phyloP scores from a whole-genome alignment of 2,113 vertebrate genomes.

The Tenrec ecaudatus region DNA sequence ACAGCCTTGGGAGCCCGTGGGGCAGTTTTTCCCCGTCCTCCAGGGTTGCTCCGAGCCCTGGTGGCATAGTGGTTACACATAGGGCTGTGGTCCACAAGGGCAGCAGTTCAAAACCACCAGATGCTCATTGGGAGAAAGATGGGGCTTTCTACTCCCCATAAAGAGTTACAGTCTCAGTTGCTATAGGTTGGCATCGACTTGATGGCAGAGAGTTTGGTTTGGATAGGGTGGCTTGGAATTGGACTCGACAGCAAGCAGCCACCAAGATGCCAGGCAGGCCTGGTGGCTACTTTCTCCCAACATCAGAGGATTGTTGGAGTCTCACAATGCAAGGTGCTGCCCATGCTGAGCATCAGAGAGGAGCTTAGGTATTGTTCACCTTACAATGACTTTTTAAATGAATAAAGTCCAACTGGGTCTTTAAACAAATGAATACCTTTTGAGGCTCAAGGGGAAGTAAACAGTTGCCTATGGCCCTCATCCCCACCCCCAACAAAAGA shows the following conservation, averaged over 20 bases:
- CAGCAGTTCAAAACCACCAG: too few species aligned
- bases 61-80: too few species aligned
- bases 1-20: neutral
- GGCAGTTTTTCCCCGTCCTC: neutral
- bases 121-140: too few species aligned
- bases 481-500: neutral
- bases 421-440: constrained; percentile 23
- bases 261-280: neutral
- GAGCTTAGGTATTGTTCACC: neutral
- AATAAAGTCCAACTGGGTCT: constrained; percentile 17
- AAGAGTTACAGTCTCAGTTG: too few species aligned
- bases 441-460: neutral
- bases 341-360: neutral
- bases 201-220: too few species aligned
- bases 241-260: neutral
- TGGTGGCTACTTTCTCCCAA: neutral
- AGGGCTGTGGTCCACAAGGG: too few species aligned
- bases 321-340: neutral
- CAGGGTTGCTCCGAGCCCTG: neutral
- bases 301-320: neutral
- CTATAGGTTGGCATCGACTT: too few species aligned
- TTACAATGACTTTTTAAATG: constrained; percentile 30
- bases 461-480: neutral
- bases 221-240: neutral
- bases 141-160: too few species aligned